These are phyloP conservation scores for Paramisgurnus dabryanus DNA, from an alignment of 2,113 vertebrate species.

Conservation along the genomic window DNA sequence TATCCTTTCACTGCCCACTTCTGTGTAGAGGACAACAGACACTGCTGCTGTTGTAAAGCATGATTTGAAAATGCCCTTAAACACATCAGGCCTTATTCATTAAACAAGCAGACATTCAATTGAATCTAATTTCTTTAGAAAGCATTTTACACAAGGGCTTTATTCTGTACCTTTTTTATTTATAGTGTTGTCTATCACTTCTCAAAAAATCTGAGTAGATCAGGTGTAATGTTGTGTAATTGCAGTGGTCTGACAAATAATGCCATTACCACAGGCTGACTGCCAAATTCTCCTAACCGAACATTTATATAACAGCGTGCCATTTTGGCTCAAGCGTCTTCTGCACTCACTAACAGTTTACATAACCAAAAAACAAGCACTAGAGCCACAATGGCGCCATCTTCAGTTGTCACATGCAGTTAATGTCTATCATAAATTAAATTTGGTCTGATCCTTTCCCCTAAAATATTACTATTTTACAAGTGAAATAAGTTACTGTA, in stretches of 20 bases:
- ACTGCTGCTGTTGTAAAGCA: not conserved
- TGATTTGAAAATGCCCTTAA: not conserved
- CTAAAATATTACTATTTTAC: not conserved
- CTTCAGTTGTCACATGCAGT: not conserved
- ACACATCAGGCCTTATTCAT: too few relatives aligned
- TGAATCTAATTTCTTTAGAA: too few relatives aligned
- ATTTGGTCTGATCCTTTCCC: not conserved
- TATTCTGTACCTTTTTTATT: not conserved
- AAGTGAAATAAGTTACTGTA: not conserved
- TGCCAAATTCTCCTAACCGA: not conserved
- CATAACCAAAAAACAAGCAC: not conserved
- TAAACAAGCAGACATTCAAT: not conserved
- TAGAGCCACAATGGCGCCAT: slow-evolving; percentile 49
- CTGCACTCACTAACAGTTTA: not conserved
- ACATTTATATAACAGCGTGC: slow-evolving; percentile 17
- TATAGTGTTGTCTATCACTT: not conserved
- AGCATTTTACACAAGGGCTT: too few relatives aligned
- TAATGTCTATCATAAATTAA: not conserved
- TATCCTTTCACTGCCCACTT: slow-evolving; percentile 2
- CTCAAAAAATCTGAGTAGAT: not conserved
- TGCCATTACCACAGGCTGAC: not conserved
- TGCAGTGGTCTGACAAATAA: not conserved
- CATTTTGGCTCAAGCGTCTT: slow-evolving; percentile 25
- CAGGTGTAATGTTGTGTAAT: not conserved
- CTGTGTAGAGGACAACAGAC: slow-evolving; percentile 2